These are phyloP conservation scores for Eonycteris spelaea DNA, from an alignment of 2,113 vertebrate genomes.

Conservation along the genomic window DNA sequence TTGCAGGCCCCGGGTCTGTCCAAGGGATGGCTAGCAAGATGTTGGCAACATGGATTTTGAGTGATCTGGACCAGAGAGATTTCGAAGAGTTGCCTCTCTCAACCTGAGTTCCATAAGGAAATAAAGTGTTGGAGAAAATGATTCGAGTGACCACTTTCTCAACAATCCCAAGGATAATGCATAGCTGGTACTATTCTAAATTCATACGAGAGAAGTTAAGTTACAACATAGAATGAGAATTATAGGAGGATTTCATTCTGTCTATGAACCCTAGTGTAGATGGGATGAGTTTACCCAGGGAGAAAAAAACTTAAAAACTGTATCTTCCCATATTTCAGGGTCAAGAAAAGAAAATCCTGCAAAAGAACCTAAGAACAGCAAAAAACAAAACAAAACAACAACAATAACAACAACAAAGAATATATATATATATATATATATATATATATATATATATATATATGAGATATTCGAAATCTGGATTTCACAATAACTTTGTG, in stretches of 20 bases:
- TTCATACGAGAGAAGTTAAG: background rate
- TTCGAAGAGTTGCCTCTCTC: background rate
- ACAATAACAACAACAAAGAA: too few relatives aligned
- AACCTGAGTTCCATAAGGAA: background rate
- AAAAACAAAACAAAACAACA: background rate
- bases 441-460: too few relatives aligned
- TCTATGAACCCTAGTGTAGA: background rate
- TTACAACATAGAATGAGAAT: background rate
- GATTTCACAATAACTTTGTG: background rate
- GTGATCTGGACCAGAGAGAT: background rate
- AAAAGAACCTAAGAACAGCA: background rate
- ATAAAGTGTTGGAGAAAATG: background rate
- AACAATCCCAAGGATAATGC: background rate
- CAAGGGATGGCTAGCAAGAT: background rate
- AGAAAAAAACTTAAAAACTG: background rate
- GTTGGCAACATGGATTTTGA: background rate
- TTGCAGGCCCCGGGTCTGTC: background rate
- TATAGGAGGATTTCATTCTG: background rate
- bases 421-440: too few relatives aligned
- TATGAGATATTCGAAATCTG: background rate
- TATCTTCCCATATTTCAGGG: background rate
- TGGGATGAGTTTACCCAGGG: background rate
- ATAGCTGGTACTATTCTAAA: background rate
- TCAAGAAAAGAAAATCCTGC: background rate
- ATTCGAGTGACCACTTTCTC: background rate